Evolutionary conservation across 1,140 invertebrate species (phyloP), one percentile per base, ranked within the genome.

Genomic region (Drosophila sulfurigaster): DNA sequence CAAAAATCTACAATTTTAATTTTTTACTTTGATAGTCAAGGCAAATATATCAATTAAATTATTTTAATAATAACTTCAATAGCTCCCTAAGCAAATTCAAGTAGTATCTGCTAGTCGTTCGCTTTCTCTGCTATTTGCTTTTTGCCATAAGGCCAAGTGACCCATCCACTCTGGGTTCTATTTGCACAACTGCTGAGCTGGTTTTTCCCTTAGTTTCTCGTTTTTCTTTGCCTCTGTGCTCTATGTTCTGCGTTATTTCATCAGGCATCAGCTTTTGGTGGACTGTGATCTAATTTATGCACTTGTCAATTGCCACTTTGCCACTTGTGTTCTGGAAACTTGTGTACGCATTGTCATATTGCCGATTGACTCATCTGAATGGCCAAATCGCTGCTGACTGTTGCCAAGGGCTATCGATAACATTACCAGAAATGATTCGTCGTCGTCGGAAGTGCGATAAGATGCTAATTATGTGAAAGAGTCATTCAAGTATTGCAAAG

Each of bases 161-260:
- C 52, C 52, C 62, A 65, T 41, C 60, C 35, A 64, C 43, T 30
- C 3, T 48, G 38, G 2, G 38, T 13, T 6, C 38, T 69, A 30
- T 70, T 70, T 70, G 38, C 49, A 62, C 67, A 70, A 70, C 38
- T 56, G 67, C 67, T 69, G 67, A 70, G 67, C 58, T 62, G 58
- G 67, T 35, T 66, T 70, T 54, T 54, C 51, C 49, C 56, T 15
- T 15, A 25, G 16, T 46, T 15, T 41, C 41, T 45, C n/a, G 41
- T 1, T 13, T n/a, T 43, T 43, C 56, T 30, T 45, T 6, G 16
- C 38, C n/a, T 13, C 30, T 16, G 20, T 11, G 15, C n/a, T 13
- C 30, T 16, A 13, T 11, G 15, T 46, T 70, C 58, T 69, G 10
- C 28, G 58, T 70, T 70, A 62, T 63, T 62, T 70, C 67, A 62